Evolutionary conservation across 2,888 invertebrate species (phyloP), one percentile per base, ranked within the genome.

Genomic region (Perithous albicinctus): DNA sequence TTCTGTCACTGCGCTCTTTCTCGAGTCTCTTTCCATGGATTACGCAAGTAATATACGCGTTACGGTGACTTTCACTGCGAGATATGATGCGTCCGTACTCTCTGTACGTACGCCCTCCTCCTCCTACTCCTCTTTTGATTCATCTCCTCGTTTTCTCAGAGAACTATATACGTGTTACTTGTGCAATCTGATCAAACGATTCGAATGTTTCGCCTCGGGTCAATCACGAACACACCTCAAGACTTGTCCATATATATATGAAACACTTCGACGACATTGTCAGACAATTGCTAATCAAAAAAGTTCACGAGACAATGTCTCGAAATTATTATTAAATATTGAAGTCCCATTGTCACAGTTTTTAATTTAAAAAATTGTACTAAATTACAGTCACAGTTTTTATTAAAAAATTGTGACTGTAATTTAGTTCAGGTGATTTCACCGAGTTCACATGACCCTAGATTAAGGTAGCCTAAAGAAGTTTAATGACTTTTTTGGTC

Each of bases 1-100:
- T 69, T 32, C 75, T 59, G 69, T 67, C 51, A 20, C 29, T 61
- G 56, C 63, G 54, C 56, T 80, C 72, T 66, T 66, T 74, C 77
- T 61, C 51, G 72, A 72, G 38, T 35, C 70, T 84, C 72, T 76
- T 78, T 76, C n/a, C 46, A 59, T 51, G 23, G 46, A 43, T 85
- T 84, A 74, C 82, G 80, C 79, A 84, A 83, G 59, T 41, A 54
- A 29, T 35, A 56, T 73, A 67, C 66, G 76, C 59, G 56, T 43
- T 32, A 35, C 46, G 72, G 18, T 78, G 63, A 85, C 84, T 85
- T 84, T 84, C 85, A 82, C 84, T 79, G 66, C 76, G 73, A 80
- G 76, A 78, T 73, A 78, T 78, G 78, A 82, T 78, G 82, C 79
- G 54, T 80, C 20, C 61, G 66, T 48, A 66, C 64, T 77, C 70